Evolutionary conservation across 2,113 vertebrate species (phyloP).

Genomic region (Macquaria australasica): DNA sequence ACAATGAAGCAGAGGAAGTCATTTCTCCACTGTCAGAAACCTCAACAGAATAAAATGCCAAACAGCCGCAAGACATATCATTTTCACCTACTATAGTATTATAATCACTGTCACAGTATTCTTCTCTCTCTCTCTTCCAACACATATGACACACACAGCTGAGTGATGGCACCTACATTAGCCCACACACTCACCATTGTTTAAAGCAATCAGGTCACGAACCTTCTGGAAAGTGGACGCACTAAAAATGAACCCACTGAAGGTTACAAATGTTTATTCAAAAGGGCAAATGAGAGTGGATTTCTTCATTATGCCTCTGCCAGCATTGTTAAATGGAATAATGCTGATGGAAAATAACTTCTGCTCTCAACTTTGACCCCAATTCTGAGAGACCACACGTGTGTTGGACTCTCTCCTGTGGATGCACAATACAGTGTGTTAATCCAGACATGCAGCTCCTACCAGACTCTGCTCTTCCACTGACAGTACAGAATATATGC

Average conservation of each 20-base stretch:
- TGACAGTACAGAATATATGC: background rate
- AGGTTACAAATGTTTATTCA: conserved; percentile 31
- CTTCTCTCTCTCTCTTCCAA: conserved; percentile 6
- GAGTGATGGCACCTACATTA: conserved; percentile 9
- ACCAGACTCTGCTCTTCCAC: conserved; percentile 77
- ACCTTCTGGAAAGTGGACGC: conserved; percentile 1
- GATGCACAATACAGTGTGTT: conserved; percentile 59
- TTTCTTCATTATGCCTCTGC: background rate
- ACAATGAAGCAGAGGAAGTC: conserved; percentile 17
- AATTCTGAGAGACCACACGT: background rate
- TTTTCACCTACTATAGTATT: conserved; percentile 5
- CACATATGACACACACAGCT: conserved; percentile 5
- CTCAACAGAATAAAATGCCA: background rate
- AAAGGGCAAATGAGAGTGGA: background rate
- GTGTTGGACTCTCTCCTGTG: background rate
- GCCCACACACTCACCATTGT: conserved; percentile 15
- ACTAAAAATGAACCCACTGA: conserved; percentile 12
- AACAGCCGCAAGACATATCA: background rate
- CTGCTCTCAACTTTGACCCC: conserved; percentile 79
- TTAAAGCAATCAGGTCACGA: conserved; percentile 19
- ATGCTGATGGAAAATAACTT: conserved; percentile 4
- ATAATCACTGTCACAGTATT: conserved; percentile 20
- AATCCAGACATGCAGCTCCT: conserved; percentile 90
- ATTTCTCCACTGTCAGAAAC: background rate
- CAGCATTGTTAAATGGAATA: background rate